Conservation (phyloP, 2,113 vertebrate genomes). For the Indicator maculatus region DNA sequence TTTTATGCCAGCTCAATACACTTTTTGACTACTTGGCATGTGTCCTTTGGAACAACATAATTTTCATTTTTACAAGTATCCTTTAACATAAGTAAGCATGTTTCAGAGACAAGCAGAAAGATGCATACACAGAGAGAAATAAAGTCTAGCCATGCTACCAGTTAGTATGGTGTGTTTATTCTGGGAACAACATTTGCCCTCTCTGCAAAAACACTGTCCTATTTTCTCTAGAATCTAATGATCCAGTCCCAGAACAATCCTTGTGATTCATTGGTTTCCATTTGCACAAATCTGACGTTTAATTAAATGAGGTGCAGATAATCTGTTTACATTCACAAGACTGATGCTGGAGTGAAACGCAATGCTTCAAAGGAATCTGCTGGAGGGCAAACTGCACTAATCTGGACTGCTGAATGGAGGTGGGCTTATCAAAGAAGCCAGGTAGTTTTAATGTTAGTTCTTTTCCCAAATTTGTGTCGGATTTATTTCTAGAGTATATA, state of each 20-base stretch:
- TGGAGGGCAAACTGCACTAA: background rate
- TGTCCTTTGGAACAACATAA: background rate
- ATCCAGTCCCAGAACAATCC: constrained; percentile 8
- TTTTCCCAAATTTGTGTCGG: background rate
- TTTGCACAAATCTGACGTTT: background rate
- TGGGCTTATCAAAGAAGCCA: background rate
- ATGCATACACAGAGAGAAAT: background rate
- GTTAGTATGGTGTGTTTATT: background rate
- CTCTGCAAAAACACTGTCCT: background rate
- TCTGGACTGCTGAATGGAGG: background rate
- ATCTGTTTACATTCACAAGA: background rate
- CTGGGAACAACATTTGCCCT: background rate
- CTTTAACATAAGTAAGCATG: background rate
- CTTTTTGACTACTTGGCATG: background rate
- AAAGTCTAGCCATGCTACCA: background rate
- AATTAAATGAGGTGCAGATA: background rate
- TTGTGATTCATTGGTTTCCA: background rate
- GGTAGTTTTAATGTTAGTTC: background rate
- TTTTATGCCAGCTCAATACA: background rate
- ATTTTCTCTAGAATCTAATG: background rate
- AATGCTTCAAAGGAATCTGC: background rate
- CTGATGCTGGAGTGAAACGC: background rate
- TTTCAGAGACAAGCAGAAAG: background rate
- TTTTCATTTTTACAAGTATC: constrained; percentile 9
- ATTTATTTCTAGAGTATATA: background rate